Conservation (phyloP, 1,140 invertebrate genomes). For the Kradibia gibbosae region DNA sequence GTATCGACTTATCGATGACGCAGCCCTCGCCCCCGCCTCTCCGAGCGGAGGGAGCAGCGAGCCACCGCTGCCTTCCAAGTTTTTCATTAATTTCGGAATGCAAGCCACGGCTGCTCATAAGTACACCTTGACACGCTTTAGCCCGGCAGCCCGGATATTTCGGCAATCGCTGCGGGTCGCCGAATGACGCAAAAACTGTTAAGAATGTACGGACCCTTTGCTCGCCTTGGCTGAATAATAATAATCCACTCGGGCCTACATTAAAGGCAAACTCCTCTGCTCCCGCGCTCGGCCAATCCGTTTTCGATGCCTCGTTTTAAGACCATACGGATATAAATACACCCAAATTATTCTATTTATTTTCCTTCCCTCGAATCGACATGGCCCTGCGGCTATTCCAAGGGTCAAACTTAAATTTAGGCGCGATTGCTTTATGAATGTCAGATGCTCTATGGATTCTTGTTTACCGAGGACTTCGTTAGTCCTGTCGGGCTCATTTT, state of each 20-base stretch:
- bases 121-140: not conserved
- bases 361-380: not conserved
- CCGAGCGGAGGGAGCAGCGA: not conserved
- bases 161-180: not conserved
- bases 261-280: not conserved
- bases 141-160: too few relatives aligned
- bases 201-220: not conserved
- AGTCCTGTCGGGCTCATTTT: not conserved
- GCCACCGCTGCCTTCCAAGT: not conserved
- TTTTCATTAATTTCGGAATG: not conserved
- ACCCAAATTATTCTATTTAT: slow-evolving; percentile 3
- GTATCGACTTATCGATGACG: not conserved
- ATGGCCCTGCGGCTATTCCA: not conserved
- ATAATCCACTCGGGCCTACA: not conserved
- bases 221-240: not conserved
- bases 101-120: too few relatives aligned
- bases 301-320: not conserved
- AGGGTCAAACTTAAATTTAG: slow-evolving; percentile 7
- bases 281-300: not conserved
- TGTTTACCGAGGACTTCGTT: not conserved
- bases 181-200: too few relatives aligned
- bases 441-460: not conserved
- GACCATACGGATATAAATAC: not conserved
- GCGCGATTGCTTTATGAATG: slow-evolving; percentile 7
- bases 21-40: not conserved